A percentile compares a stretch with the other conserved stretches of the same genome.
Evolutionary conservation across 2,113 vertebrate species (phyloP).

Genomic region (Oplegnathus fasciatus): DNA sequence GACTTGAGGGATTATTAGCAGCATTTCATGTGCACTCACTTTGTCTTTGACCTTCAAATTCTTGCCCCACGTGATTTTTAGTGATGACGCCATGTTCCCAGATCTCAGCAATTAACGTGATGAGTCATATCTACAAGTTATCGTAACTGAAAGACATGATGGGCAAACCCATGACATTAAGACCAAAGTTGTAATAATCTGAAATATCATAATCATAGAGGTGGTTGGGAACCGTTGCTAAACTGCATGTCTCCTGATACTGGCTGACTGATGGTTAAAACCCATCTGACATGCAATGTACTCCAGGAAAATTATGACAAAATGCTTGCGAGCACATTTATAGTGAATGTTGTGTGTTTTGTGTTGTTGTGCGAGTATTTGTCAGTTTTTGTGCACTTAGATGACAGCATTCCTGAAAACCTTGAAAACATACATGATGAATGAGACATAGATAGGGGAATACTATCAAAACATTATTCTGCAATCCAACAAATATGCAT

Average conservation of each 20-base stretch:
- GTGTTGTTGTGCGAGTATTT: background rate
- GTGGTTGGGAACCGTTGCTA: background rate
- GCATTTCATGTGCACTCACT: no score
- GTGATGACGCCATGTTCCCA: background rate
- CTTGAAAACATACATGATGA: constrained; percentile 21
- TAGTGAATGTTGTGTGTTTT: background rate
- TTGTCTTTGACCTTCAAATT: no score
- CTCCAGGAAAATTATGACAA: constrained; percentile 8
- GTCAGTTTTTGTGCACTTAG: background rate
- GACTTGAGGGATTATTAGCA: no score
- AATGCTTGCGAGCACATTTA: background rate
- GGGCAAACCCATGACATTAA: background rate
- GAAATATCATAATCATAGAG: background rate
- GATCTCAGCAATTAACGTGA: background rate
- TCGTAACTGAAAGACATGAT: background rate
- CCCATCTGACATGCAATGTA: background rate
- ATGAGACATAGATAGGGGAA: background rate
- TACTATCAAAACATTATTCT: constrained; percentile 25
- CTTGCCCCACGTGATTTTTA: background rate
- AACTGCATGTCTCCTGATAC: constrained; percentile 46
- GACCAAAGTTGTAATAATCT: background rate
- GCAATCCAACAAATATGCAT: constrained; percentile 51
- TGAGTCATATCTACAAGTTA: background rate
- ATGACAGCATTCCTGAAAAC: constrained; percentile 15
- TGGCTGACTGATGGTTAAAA: constrained; percentile 50